Percentiles rank a stretch among this genome's conserved stretches.
Conservation (phyloP, 2,888 invertebrate species). For the Shargacucullia verbasci region DNA sequence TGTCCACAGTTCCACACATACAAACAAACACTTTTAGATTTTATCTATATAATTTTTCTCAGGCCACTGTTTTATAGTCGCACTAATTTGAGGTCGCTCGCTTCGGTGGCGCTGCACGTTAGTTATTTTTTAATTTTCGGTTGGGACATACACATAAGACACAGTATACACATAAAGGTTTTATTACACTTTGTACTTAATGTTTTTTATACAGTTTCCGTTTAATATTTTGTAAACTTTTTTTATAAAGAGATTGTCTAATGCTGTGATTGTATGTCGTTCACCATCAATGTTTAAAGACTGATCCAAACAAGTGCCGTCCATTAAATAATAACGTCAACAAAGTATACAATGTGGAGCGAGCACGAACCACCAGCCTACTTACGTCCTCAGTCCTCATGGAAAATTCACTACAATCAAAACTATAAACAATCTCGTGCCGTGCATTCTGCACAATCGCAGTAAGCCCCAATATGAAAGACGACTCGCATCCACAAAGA, state of each 20-base stretch:
- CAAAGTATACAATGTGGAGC: constrained; percentile 26
- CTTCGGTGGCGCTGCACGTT: constrained; percentile 39
- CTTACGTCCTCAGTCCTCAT: constrained; percentile 37
- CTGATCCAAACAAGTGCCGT: constrained; percentile 22
- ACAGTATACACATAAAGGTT: constrained; percentile 14
- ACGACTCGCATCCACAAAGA: constrained; percentile 71
- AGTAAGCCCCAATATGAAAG: constrained; percentile 75
- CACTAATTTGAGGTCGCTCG: constrained; percentile 39
- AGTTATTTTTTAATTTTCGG: constrained; percentile 38
- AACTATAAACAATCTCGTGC: constrained; percentile 43
- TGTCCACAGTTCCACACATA: constrained; percentile 55
- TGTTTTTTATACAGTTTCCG: constrained; percentile 5
- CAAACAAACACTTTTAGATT: constrained; percentile 41
- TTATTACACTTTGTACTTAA: constrained; percentile 18
- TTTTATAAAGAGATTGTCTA: not conserved
- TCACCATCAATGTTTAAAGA: constrained; percentile 41
- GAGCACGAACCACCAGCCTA: constrained; percentile 20
- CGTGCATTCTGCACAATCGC: constrained; percentile 60
- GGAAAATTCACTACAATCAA: constrained; percentile 50
- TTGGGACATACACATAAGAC: constrained; percentile 25
- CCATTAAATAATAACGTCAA: constrained; percentile 38
- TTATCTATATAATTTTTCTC: constrained; percentile 46
- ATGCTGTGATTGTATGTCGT: constrained; percentile 1
- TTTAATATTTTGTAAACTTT: constrained; percentile 2
- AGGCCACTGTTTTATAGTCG: constrained; percentile 38